Evolutionary conservation across 2,113 vertebrate species (phyloP).

Genomic region (Irena cyanogastra): DNA sequence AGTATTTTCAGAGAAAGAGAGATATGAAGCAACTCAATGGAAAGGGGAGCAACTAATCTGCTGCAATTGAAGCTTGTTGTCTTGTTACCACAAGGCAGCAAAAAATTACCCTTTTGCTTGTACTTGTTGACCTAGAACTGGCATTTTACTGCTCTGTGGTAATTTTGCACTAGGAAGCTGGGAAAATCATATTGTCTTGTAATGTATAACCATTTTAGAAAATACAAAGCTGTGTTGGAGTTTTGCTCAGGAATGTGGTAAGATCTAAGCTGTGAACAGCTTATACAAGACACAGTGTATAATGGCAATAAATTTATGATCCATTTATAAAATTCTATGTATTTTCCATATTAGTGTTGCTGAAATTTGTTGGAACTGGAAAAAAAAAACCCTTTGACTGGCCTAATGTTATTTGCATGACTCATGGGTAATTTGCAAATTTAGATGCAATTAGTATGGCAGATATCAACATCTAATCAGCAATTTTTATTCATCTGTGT

Average conservation of each 20-base stretch:
- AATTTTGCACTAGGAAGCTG: neutral
- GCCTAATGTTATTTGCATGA: neutral
- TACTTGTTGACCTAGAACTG: neutral
- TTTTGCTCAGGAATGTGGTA: neutral
- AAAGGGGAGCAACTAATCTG: neutral
- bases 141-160: neutral
- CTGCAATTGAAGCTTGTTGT: neutral
- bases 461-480: neutral
- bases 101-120: neutral
- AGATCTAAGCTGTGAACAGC: neutral
- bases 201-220: neutral
- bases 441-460: neutral
- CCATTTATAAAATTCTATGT: neutral
- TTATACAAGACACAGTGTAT: neutral
- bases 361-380: neutral
- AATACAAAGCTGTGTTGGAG: neutral
- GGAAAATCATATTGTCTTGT: neutral
- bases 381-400: fast-evolving
- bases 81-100: neutral
- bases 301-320: neutral
- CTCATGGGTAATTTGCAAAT: neutral
- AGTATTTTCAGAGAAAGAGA: neutral
- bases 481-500: neutral
- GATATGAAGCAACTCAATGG: neutral
- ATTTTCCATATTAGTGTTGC: neutral